A percentile compares a stretch with the other conserved stretches of the same genome.
These are phyloP conservation scores for Cliona cf. orientalis DNA, from an alignment of 37 sponge, comb jelly and placozoan species.

Conservation along the genomic window DNA sequence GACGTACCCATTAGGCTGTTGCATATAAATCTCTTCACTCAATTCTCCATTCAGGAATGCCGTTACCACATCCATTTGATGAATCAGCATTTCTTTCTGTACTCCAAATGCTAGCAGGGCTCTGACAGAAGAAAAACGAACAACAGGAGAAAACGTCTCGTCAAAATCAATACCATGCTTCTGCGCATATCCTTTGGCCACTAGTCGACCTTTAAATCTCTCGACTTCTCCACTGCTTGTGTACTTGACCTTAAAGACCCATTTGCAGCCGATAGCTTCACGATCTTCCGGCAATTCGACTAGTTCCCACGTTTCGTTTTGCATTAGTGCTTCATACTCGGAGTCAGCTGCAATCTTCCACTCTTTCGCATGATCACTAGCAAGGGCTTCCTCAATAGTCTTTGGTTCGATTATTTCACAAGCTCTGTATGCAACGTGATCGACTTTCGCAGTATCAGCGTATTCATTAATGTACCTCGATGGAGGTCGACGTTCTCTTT, in stretches of 20 bases:
- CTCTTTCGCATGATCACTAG: slow-evolving; percentile 28
- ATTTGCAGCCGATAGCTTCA: slow-evolving; percentile 40
- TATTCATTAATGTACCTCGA: slow-evolving; percentile 50
- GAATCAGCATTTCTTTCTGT: slow-evolving; percentile 50
- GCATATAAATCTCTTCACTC: slow-evolving; percentile 58
- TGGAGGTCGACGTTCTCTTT: slow-evolving; percentile 21
- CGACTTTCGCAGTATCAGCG: slow-evolving; percentile 30
- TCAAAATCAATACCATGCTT: no score
- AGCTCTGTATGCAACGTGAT: slow-evolving; percentile 15
- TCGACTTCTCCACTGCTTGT: slow-evolving; percentile 28
- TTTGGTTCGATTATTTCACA: slow-evolving; percentile 21
- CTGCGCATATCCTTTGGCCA: no score
- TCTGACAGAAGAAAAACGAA: slow-evolving; percentile 30
- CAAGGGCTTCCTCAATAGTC: slow-evolving; percentile 44
- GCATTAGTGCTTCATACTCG: slow-evolving; percentile 49
- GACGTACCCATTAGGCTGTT: slow-evolving; percentile 54
- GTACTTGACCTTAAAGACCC: slow-evolving; percentile 52
- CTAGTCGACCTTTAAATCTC: slow-evolving; percentile 38
- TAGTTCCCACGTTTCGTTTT: slow-evolving; percentile 60
- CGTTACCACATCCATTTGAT: slow-evolving; percentile 68
- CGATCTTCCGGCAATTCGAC: slow-evolving; percentile 30
- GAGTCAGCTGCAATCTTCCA: slow-evolving; percentile 60
- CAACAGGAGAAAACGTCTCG: slow-evolving; percentile 69
- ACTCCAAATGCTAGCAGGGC: slow-evolving; percentile 50
- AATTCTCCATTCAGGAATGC: slow-evolving; percentile 58